Evolutionary conservation across 2,113 vertebrate species (phyloP), one percentile per base, ranked within the genome.

Genomic region (Petrocephalus zakoni): DNA sequence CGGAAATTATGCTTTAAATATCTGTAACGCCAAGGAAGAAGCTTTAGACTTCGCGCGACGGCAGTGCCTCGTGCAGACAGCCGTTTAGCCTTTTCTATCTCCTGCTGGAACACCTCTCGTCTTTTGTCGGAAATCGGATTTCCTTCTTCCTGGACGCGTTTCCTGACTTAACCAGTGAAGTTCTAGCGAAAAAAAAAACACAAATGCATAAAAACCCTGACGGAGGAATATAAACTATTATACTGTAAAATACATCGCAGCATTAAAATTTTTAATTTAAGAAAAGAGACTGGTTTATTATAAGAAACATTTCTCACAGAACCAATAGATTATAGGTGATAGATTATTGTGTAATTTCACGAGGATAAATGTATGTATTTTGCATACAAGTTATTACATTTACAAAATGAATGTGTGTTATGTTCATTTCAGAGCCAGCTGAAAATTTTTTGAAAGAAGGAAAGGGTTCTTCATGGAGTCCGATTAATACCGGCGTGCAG

Each of bases 131-230:
- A 97, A 97, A 97, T 96, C 97, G 98, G 98, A 99, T 98, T 97
- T 99, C 98, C 98, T 98, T 97, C 97, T 99, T 99, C 98, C 98
- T 99, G 98, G 96, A 99, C 97, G 97, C 98, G 97, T 97, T 99
- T 99, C 98, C 98, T 99, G 98, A 95, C 95, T 96, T 94, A 94
- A 88, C 92, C 90, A 89, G 90, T 87, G 90, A 93, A 93, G 90
- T 91, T 85, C 82, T 52, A 82, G 58, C 34, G 42, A 84, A 84
- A 87, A 42, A 87, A 42, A 89, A 89, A 89, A 89, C 89, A 86
- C n/a, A 42, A 88, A 90, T 90, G 82, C 90, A 94, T 91, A 91
- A 15, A 93, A 90, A 90, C 58, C 53, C 53, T 34, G 52, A 88
- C 52, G 49, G 34, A 4, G 53, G 37, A 56, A 84, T 46, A 42